phyloP scores from a whole-genome alignment of 2,113 vertebrate genomes.

The Neogobius melanostomus region DNA sequence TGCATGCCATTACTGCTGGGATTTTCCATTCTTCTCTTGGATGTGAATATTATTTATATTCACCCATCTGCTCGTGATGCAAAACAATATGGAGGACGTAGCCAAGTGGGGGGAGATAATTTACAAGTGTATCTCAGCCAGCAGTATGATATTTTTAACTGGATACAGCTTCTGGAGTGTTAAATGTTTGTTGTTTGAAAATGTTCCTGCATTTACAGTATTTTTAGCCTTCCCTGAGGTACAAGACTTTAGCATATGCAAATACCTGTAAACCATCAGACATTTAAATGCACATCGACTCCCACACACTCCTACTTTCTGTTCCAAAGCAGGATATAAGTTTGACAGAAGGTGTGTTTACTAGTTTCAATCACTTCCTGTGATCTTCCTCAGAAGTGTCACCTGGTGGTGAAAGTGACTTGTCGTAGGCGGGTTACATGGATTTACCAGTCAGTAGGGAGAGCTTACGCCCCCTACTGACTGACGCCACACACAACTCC shows the following conservation, averaged over 20 bases:
- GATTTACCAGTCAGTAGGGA: no score
- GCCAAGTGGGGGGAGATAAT: conserved; percentile 4
- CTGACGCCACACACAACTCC: no score
- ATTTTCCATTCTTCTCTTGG: neutral
- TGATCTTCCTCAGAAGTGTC: no score
- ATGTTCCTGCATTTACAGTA: neutral
- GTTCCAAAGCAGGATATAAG: no score
- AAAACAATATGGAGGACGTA: neutral
- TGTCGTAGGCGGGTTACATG: no score
- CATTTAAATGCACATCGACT: neutral
- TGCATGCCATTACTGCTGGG: neutral
- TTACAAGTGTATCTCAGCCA: conserved; percentile 8
- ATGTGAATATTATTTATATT: conserved; percentile 10
- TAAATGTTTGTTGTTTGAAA: neutral
- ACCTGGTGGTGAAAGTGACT: no score
- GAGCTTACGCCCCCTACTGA: no score
- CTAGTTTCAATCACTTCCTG: no score
- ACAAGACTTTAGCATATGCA: neutral
- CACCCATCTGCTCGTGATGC: conserved; percentile 1
- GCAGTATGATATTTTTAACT: neutral
- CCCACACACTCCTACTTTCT: neutral
- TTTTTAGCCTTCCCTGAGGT: conserved; percentile 1
- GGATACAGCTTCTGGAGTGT: neutral
- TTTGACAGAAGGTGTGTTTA: no score
- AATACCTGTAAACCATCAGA: conserved; percentile 7